These are phyloP conservation scores for Pterobdella sp. DNA, from an alignment of 2,888 invertebrate genomes.

Conservation along the genomic window DNA sequence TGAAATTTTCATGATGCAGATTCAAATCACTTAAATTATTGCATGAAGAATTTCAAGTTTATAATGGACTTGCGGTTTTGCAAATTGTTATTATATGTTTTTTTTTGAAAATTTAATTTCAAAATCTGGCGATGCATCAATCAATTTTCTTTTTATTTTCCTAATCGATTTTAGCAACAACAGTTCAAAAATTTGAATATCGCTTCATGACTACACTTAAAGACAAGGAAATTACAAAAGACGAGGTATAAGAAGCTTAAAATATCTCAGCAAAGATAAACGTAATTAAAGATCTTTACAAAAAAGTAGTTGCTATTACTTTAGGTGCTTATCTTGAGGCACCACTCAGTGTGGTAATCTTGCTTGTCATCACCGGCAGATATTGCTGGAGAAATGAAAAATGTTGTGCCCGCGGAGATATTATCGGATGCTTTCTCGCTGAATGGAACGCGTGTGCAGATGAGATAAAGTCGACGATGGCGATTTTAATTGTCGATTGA, in stretches of 20 bases:
- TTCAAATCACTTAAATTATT: too few relatives aligned
- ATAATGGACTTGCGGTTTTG: too few relatives aligned
- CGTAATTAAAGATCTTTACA: not conserved
- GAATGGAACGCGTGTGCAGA: conserved; percentile 27
- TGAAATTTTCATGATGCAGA: too few relatives aligned
- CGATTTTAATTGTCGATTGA: conserved; percentile 32
- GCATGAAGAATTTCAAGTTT: too few relatives aligned
- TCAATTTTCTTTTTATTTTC: too few relatives aligned
- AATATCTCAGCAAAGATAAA: not conserved
- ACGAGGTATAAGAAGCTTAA: not conserved
- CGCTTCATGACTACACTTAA: not conserved
- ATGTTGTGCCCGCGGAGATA: conserved; percentile 24
- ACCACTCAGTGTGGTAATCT: conserved; percentile 29
- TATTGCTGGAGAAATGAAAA: conserved; percentile 28
- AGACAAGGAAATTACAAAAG: not conserved
- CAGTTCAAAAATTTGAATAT: not conserved
- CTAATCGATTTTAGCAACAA: too few relatives aligned
- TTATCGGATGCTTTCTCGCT: conserved; percentile 2
- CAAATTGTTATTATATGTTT: too few relatives aligned
- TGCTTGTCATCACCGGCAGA: conserved; percentile 26
- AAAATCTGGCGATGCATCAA: too few relatives aligned
- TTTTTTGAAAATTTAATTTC: too few relatives aligned
- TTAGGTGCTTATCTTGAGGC: not conserved
- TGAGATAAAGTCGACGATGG: conserved; percentile 30
- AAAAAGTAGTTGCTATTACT: not conserved